Conservation (phyloP, 1,140 invertebrate species). For the Pogonomyrmex californicus region DNA sequence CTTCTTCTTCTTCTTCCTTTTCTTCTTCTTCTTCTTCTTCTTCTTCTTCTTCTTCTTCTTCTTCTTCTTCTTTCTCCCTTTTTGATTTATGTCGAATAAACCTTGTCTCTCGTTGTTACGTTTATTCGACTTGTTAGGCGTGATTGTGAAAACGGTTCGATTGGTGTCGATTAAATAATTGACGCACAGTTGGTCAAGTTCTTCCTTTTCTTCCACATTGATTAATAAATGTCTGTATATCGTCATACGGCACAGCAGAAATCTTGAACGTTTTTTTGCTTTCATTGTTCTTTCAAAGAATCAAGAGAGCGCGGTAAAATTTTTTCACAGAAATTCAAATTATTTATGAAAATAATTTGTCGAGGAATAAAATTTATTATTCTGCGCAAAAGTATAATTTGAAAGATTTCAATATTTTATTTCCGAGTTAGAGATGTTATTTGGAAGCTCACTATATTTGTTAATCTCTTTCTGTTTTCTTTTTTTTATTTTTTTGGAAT, state of each 20-base stretch:
- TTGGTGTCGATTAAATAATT: slow-evolving; percentile 45
- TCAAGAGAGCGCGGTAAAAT: not conserved
- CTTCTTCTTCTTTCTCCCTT: not conserved
- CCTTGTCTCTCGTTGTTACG: not conserved
- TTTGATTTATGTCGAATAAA: not conserved
- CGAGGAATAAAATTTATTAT: too few relatives aligned
- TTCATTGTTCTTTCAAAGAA: not conserved
- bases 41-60: not conserved
- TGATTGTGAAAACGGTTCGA: not conserved
- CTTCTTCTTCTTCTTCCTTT: not conserved
- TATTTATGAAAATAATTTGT: not conserved
- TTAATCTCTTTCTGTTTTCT: not conserved
- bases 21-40: not conserved
- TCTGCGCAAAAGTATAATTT: not conserved
- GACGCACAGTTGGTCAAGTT: not conserved
- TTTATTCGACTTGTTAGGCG: not conserved
- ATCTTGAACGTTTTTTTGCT: not conserved
- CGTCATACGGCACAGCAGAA: not conserved
- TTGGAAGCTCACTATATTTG: not conserved
- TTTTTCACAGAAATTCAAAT: not conserved
- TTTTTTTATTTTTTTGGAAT: not conserved
- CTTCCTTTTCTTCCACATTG: not conserved
- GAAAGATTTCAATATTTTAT: too few relatives aligned
- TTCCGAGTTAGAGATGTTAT: not conserved
- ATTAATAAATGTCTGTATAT: not conserved